Percentiles rank a stretch among this genome's conserved stretches.
Evolutionary conservation across 2,113 vertebrate genomes (phyloP).

Genomic region (Campylomormyrus numenius): DNA sequence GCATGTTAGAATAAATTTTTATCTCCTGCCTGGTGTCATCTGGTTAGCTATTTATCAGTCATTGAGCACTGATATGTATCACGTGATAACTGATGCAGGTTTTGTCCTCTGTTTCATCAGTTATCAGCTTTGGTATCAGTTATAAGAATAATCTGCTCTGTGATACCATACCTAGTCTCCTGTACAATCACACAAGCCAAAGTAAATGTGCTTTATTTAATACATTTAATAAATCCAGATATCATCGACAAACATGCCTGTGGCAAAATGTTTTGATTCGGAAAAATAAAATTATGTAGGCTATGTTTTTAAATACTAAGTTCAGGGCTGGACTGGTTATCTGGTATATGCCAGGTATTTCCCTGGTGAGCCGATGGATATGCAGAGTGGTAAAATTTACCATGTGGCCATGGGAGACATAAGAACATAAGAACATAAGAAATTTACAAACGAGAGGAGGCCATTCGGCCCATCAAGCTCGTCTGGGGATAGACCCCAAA

Average conservation of each 20-base stretch:
- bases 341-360: neutral
- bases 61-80: neutral
- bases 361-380: neutral
- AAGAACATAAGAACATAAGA: no score
- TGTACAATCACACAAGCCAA: neutral
- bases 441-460: no score
- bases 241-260: neutral
- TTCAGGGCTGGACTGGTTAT: neutral
- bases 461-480: no score
- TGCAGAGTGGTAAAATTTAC: neutral
- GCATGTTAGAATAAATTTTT: neutral
- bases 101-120: neutral
- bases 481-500: neutral
- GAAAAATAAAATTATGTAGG: neutral
- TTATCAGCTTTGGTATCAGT: neutral
- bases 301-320: neutral
- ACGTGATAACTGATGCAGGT: neutral
- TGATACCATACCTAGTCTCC: neutral
- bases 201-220: neutral
- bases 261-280: neutral
- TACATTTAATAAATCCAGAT: neutral
- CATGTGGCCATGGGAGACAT: neutral
- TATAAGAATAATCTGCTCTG: neutral
- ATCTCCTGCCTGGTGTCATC: neutral
- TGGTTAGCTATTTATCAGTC: neutral